Conservation (phyloP, 2,888 invertebrate genomes). For the Drosophila differens region DNA sequence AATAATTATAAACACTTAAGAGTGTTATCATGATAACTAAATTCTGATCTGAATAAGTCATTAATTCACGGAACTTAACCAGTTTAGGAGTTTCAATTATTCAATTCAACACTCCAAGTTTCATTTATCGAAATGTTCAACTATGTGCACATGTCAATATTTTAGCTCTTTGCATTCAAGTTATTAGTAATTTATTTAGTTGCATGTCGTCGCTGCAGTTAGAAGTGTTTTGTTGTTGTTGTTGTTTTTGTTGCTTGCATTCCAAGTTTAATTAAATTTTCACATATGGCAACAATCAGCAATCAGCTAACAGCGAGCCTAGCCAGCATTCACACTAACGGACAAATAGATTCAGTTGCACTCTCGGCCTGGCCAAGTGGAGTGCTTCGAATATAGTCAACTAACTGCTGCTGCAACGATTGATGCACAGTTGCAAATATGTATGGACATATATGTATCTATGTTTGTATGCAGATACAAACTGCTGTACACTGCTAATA, state of each 20-base stretch:
- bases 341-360: slow-evolving; percentile 33
- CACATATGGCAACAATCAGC: slow-evolving; percentile 53
- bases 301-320: slow-evolving; percentile 55
- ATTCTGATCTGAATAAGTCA: neutral
- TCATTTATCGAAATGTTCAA: neutral
- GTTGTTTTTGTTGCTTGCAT: slow-evolving; percentile 1
- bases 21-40: neutral
- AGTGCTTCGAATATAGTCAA: slow-evolving; percentile 6
- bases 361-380: slow-evolving; percentile 20
- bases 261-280: slow-evolving; percentile 77
- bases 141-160: neutral
- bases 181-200: slow-evolving; percentile 12
- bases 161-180: neutral
- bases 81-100: neutral
- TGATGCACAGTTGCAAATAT: slow-evolving; percentile 6
- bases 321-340: slow-evolving; percentile 15
- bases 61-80: neutral
- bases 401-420: neutral
- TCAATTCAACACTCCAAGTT: neutral
- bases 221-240: slow-evolving; percentile 10
- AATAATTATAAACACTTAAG: neutral
- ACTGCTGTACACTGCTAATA: slow-evolving; percentile 47
- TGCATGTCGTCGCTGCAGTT: slow-evolving; percentile 18
- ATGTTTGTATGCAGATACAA: slow-evolving; percentile 2
- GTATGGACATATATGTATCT: neutral